Percentiles rank a stretch among this genome's conserved stretches.
Conservation (phyloP, 2,797 vertebrate genomes). For the Tangara arthus region DNA sequence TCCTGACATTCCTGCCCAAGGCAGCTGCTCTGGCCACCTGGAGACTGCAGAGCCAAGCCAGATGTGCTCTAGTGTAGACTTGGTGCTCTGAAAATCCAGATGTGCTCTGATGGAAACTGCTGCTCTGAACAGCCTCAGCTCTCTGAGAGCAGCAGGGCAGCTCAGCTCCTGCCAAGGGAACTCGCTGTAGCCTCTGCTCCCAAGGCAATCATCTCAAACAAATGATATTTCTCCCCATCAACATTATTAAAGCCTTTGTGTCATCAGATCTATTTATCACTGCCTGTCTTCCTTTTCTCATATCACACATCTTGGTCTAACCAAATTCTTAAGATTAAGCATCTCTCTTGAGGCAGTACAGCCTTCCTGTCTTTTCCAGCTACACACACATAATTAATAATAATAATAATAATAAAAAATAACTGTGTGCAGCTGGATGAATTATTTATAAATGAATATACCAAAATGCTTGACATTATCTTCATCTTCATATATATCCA, state of each 20-base stretch:
- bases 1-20: background rate
- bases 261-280: conserved; percentile 38
- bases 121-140: background rate
- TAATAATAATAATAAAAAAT: conserved; percentile 35
- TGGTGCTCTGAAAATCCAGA: background rate
- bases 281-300: conserved; percentile 2
- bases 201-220: conserved; percentile 4
- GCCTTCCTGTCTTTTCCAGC: conserved; percentile 21
- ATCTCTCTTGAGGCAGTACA: background rate
- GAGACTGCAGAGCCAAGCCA: background rate
- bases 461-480: conserved; percentile 20
- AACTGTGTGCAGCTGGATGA: conserved; percentile 12
- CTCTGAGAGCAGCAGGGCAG: background rate
- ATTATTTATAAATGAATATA: conserved; percentile 52
- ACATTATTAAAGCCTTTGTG: conserved; percentile 39
- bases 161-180: background rate
- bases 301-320: conserved; percentile 10
- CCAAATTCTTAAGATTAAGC: conserved; percentile 20
- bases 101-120: background rate
- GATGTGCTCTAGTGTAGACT: fast-evolving
- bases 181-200: background rate
- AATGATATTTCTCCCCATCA: conserved; percentile 30
- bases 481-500: conserved; percentile 32
- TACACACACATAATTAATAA: conserved; percentile 49
- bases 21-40: background rate